Base-by-base conservation (phyloP, 2,113 vertebrate species). In the Megaceryle torquata region DNA sequence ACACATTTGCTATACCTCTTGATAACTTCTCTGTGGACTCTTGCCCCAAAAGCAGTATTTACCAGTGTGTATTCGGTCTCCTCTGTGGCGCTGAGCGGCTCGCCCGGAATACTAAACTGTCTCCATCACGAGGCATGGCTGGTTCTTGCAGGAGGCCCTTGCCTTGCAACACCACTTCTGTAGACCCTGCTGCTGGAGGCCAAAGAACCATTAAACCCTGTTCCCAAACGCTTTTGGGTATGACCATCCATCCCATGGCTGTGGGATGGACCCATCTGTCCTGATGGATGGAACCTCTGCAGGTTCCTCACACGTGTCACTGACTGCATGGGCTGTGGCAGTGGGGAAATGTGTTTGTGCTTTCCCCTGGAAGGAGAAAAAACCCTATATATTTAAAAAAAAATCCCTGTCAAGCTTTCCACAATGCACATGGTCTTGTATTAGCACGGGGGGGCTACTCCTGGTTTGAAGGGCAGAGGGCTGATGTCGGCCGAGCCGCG, bases 21-120 rank as follows among this genome's bases (percentile, higher is more conserved):
- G 92, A 39, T 93, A 74, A 93, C 90, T 95, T 79, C 89, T 95
- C 61, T 74, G 89, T 81, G 84, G 95, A 22, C 86, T 88, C 54
- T 39, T 50, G 84, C 89, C 91, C 59, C 82, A 88, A 56, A 4
- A 86, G 71, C 15, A 0, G 24, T 86, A 13, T 91, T 96, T 92
- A 63, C 81, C 37, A 21, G 75, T 67, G 91, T 74, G 33, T 17
- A 43, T 86, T 92, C 4, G 11, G 89, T 91, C 91, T 91, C 21
- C 83, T 65, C 59, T 2, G 37, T 11, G 76, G 26, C 60, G 88
- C 86, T 81, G 91, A 70, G 64, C 1, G 50, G 89, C 72, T 43
- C 50, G 48, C 41, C 71, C 86, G 83, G 91, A 83, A 92, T 94
- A 46, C 56, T 31, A 41, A 96, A 10, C 81, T 28, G 17, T 22